These are phyloP conservation scores for Eledona agricola DNA, from an alignment of 2,888 invertebrate species.

Conservation along the genomic window DNA sequence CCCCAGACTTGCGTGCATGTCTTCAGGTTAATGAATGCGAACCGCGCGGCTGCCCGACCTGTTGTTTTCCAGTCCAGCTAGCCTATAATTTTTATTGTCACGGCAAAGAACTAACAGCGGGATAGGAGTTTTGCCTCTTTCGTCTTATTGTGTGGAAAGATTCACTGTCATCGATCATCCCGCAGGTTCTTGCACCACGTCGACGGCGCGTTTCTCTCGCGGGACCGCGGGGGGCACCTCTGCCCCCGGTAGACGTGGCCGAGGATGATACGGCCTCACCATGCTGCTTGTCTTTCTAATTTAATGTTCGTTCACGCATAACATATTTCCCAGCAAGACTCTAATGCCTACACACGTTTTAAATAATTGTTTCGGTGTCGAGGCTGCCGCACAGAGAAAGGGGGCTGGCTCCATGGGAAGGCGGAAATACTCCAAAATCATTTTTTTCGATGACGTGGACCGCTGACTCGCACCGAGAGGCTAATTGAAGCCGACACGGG, in stretches of 20 bases:
- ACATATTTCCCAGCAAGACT: constrained; percentile 57
- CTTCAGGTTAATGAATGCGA: constrained; percentile 70
- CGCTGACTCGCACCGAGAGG: too few species aligned
- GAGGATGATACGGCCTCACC: constrained; percentile 53
- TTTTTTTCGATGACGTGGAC: too few species aligned
- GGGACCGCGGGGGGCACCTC: constrained; percentile 11
- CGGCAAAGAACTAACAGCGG: constrained; percentile 67
- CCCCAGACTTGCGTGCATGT: constrained; percentile 62
- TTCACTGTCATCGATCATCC: constrained; percentile 60
- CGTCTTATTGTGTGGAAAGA: constrained; percentile 57
- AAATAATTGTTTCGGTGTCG: constrained; percentile 54
- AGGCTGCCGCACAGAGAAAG: constrained; percentile 4
- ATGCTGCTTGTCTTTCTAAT: constrained; percentile 59
- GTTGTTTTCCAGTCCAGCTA: constrained; percentile 70
- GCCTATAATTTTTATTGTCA: constrained; percentile 72
- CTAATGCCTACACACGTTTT: constrained; percentile 59
- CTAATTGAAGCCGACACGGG: too few species aligned
- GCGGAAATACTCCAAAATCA: constrained; percentile 22
- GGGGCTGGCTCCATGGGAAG: constrained; percentile 12
- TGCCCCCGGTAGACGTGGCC: constrained; percentile 25
- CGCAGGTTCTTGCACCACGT: constrained; percentile 37
- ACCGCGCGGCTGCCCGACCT: constrained; percentile 65
- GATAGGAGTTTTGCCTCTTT: constrained; percentile 61
- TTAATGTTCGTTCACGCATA: constrained; percentile 59
- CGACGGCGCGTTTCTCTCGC: constrained; percentile 16